phyloP scores from a whole-genome alignment of 2,888 invertebrate species.

The Dryomyza anilis region DNA sequence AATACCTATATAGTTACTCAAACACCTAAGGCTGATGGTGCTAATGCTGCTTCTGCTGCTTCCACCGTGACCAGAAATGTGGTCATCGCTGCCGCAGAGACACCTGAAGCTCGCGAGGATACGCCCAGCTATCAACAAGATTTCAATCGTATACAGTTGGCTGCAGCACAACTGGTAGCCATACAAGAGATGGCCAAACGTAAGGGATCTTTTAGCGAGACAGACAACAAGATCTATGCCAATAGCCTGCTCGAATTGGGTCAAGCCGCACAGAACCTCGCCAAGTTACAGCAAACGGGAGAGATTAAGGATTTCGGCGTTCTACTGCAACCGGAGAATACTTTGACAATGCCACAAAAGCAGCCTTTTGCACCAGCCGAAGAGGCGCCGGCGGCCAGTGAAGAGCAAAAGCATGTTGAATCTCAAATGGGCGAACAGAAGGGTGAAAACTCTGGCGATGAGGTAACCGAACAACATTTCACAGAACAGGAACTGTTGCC shows the following conservation, averaged over 20 bases:
- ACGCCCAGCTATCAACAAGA: constrained; percentile 62
- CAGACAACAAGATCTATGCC: constrained; percentile 66
- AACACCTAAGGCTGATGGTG: constrained; percentile 24
- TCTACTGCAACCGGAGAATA: constrained; percentile 55
- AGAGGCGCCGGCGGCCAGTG: constrained; percentile 4
- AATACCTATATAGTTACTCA: constrained; percentile 37
- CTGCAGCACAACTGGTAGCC: constrained; percentile 66
- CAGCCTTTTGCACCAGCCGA: constrained; percentile 26
- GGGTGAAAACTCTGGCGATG: constrained; percentile 40
- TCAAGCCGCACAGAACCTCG: constrained; percentile 66
- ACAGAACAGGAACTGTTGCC: constrained; percentile 54
- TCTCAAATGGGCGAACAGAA: not conserved
- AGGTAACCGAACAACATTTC: constrained; percentile 50
- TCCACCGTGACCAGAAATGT: not conserved
- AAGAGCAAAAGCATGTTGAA: constrained; percentile 36
- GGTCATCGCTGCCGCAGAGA: not conserved
- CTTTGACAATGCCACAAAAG: constrained; percentile 43
- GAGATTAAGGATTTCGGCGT: constrained; percentile 64
- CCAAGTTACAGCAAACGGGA: constrained; percentile 64
- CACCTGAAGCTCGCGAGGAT: constrained; percentile 15
- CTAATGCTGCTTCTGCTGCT: constrained; percentile 1
- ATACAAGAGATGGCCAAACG: constrained; percentile 69
- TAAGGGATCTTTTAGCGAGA: constrained; percentile 64
- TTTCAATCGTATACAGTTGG: constrained; percentile 66
- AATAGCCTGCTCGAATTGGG: constrained; percentile 65